Percentiles rank a stretch among this genome's conserved stretches.
Conservation (phyloP, 1,140 invertebrate genomes). For the Coboldia fuscipes region DNA sequence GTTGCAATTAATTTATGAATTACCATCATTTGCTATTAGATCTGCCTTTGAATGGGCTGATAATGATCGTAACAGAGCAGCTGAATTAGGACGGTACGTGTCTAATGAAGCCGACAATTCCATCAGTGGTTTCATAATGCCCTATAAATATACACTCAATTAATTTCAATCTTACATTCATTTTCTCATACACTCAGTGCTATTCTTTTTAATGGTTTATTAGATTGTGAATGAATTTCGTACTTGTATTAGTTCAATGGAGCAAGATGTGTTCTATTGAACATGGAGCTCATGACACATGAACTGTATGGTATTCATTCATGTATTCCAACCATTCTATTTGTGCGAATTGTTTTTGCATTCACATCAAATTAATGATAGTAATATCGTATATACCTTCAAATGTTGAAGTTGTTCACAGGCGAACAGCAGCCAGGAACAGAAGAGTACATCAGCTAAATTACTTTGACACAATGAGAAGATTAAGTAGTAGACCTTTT, state of each 20-base stretch:
- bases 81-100: slow-evolving; percentile 54
- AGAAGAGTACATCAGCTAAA: slow-evolving; percentile 52
- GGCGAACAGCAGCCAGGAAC: slow-evolving; percentile 60
- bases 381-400: slow-evolving; percentile 20
- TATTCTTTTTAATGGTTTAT: no score
- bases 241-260: no score
- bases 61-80: slow-evolving; percentile 43
- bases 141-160: no score
- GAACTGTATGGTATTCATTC: no score
- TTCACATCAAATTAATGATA: neutral
- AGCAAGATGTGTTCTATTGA: no score
- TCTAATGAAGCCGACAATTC: slow-evolving; percentile 59
- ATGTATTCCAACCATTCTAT: no score
- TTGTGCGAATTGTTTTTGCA: no score
- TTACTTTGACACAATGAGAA: slow-evolving; percentile 49
- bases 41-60: slow-evolving; percentile 31
- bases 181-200: no score
- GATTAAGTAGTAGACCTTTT: slow-evolving; percentile 49
- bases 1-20: neutral
- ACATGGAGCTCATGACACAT: no score
- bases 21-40: slow-evolving; percentile 21
- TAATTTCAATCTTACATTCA: no score
- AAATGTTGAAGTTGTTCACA: slow-evolving; percentile 66
- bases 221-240: no score
- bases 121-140: slow-evolving; percentile 66